phyloP scores from a whole-genome alignment of 2,888 invertebrate species.

The Leptopilina myrica region DNA sequence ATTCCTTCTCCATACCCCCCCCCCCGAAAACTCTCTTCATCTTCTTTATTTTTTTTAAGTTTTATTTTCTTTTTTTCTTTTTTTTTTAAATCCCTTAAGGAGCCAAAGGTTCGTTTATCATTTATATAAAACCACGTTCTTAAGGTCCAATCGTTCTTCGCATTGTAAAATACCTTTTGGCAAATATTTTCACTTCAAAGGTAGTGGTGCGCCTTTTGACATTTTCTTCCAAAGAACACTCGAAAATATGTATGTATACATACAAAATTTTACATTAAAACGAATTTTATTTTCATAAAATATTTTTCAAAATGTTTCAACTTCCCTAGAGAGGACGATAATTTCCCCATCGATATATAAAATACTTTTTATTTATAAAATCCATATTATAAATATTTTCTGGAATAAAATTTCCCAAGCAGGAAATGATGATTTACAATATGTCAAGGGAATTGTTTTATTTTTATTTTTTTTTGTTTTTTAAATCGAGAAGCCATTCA shows the following conservation, averaged over 20 bases:
- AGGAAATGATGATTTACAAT: slow-evolving; percentile 23
- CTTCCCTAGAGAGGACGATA: no score
- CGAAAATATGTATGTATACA: no score
- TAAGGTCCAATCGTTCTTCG: slow-evolving; percentile 60
- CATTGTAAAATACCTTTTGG: slow-evolving; percentile 55
- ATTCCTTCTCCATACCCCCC: slow-evolving; percentile 58
- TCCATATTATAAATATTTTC: no score
- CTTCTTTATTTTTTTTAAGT: slow-evolving; percentile 62
- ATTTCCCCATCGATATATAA: no score
- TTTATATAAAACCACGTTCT: slow-evolving; percentile 61
- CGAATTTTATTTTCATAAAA: no score
- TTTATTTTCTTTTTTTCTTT: slow-evolving; percentile 60
- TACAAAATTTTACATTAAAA: no score
- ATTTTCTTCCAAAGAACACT: slow-evolving; percentile 39
- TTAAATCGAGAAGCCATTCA: slow-evolving; percentile 54
- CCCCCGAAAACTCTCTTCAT: slow-evolving; percentile 55
- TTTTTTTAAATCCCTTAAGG: slow-evolving; percentile 65
- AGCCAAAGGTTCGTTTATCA: slow-evolving; percentile 65
- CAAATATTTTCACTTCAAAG: slow-evolving; percentile 49
- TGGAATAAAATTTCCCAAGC: background rate
- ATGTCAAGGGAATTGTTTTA: slow-evolving; percentile 38
- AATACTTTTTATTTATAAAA: no score
- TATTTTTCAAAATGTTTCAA: no score
- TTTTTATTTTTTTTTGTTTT: slow-evolving; percentile 40
- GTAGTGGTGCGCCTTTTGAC: slow-evolving; percentile 36